Conservation (phyloP, 2,888 invertebrate genomes). For the Cheiracanthium punctorium region DNA sequence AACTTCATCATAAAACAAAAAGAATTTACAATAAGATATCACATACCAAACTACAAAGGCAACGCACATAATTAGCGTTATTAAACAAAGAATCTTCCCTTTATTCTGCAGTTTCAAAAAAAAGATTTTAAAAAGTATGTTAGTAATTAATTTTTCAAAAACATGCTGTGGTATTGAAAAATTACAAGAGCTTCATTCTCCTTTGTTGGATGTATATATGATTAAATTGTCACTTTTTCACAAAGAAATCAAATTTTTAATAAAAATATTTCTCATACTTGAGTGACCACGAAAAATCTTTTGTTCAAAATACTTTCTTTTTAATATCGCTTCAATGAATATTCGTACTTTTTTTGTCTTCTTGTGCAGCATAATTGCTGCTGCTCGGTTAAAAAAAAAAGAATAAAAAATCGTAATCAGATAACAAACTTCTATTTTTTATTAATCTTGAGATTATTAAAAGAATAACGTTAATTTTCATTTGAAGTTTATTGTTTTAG, state of each 20-base stretch:
- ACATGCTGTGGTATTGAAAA: background rate
- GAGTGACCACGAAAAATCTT: conserved; percentile 2
- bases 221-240: background rate
- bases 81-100: background rate
- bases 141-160: conserved; percentile 1
- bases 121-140: background rate
- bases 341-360: background rate
- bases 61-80: background rate
- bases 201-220: background rate
- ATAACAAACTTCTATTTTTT: background rate
- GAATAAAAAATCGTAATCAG: background rate
- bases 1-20: background rate
- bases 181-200: background rate
- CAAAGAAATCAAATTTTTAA: background rate
- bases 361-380: background rate
- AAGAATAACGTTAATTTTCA: too few species aligned
- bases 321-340: background rate
- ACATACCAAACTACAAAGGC: background rate
- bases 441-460: too few species aligned
- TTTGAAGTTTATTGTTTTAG: too few species aligned
- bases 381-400: too few species aligned
- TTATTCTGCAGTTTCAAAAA: background rate
- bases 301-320: background rate
- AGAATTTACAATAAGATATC: background rate
- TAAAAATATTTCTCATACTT: background rate